These are phyloP conservation scores for Stylophora pistillata DNA, from an alignment of 64 coral and sea anemone genomes.

Conservation along the genomic window DNA sequence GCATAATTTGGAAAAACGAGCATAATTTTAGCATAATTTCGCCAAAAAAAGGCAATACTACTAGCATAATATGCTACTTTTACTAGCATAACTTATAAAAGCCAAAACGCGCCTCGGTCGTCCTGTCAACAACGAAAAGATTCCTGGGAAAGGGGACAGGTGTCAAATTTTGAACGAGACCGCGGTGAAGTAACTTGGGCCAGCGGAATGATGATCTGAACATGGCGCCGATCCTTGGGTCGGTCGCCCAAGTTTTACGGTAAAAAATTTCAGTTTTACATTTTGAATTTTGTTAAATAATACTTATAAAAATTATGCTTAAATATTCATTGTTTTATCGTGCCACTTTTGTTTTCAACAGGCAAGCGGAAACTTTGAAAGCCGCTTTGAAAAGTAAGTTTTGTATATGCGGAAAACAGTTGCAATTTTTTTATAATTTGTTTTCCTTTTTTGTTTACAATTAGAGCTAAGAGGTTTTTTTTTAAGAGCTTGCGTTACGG, in stretches of 20 bases:
- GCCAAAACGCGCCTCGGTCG: too few species aligned
- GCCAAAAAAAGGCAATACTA: too few species aligned
- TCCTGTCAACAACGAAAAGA: neutral
- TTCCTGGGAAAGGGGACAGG: neutral
- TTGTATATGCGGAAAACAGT: slow-evolving; percentile 8
- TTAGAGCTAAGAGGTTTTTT: neutral
- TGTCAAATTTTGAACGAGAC: slow-evolving; percentile 8
- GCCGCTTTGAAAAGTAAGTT: slow-evolving; percentile 75
- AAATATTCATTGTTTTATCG: neutral
- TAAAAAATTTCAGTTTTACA: slow-evolving; percentile 19
- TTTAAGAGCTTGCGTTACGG: neutral
- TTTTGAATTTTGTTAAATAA: neutral
- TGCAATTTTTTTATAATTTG: neutral
- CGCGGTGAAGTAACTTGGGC: slow-evolving; percentile 13
- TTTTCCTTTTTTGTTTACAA: neutral
- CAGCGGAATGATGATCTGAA: slow-evolving; percentile 50
- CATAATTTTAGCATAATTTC: too few species aligned
- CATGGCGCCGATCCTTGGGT: slow-evolving; percentile 66
- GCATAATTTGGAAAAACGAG: too few species aligned
- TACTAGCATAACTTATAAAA: too few species aligned
- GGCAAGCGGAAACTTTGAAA: slow-evolving; percentile 64
- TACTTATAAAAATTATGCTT: neutral
- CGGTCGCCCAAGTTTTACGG: slow-evolving; percentile 72
- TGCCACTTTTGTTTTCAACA: slow-evolving; percentile 5
- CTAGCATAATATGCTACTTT: too few species aligned